phyloP scores from a whole-genome alignment of 2,797 vertebrate genomes.

The Lepilemur ruficaudatus region DNA sequence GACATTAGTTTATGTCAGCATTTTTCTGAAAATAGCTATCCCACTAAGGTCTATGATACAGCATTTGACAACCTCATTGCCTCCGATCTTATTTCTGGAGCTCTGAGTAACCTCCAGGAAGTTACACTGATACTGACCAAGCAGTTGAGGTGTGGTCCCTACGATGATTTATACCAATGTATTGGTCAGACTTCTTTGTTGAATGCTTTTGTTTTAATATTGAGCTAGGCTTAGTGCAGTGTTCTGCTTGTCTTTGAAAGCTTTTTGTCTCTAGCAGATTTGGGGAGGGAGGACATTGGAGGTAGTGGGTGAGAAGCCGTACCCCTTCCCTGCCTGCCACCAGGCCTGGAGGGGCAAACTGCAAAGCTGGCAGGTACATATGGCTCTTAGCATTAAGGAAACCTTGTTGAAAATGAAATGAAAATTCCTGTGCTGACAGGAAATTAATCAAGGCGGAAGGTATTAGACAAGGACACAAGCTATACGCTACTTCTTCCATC shows the following conservation, averaged over 20 bases:
- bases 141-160: not conserved
- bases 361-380: not conserved
- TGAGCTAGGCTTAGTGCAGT: not conserved
- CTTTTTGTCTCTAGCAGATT: not conserved
- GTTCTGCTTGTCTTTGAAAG: not conserved
- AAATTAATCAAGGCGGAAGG: slow-evolving; percentile 40
- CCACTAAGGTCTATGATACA: not conserved
- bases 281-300: not conserved
- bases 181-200: not conserved
- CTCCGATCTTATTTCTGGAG: not conserved
- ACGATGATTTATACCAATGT: accelerated
- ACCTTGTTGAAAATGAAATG: slow-evolving; percentile 37
- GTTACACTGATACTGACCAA: not conserved
- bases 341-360: not conserved
- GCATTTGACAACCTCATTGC: not conserved
- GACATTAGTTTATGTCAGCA: not conserved
- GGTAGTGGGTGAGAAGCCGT: not conserved
- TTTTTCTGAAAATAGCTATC: not conserved
- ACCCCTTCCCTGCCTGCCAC: not conserved
- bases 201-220: not conserved
- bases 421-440: slow-evolving; percentile 33
- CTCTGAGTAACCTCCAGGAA: not conserved
- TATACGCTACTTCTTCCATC: not conserved
- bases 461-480: not conserved
- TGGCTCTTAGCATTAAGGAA: not conserved